Percentiles rank a stretch among this genome's conserved stretches.
phyloP scores from a whole-genome alignment of 2,113 vertebrate genomes.

The Phalacrocorax brasilianus region DNA sequence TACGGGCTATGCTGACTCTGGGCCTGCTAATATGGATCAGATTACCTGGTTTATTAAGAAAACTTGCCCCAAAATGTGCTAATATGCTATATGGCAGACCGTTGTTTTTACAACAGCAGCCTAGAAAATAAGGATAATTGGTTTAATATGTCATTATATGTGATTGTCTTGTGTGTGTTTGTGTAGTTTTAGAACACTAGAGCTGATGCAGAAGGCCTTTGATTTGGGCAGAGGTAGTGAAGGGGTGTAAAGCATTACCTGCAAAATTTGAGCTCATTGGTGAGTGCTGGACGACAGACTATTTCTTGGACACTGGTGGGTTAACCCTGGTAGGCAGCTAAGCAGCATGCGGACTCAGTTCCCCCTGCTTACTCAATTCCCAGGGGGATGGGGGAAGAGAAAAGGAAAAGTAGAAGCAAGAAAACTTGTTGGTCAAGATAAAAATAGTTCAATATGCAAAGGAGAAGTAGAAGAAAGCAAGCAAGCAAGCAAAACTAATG shows the following conservation, averaged over 20 bases:
- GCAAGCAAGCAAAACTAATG: neutral
- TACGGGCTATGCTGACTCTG: neutral
- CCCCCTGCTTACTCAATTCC: no score
- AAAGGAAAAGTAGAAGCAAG: neutral
- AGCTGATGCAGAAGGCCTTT: neutral
- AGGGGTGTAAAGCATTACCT: neutral
- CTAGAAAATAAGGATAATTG: neutral
- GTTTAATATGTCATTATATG: neutral
- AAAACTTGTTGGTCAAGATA: neutral
- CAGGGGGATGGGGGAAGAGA: neutral
- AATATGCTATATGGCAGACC: neutral
- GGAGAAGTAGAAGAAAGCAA: neutral
- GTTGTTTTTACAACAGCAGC: neutral
- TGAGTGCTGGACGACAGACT: neutral
- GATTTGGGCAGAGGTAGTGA: neutral
- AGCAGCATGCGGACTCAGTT: neutral
- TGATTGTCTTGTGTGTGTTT: neutral
- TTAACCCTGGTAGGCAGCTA: neutral
- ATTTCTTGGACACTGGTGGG: neutral
- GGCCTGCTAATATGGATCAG: neutral
- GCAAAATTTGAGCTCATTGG: neutral
- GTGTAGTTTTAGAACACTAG: neutral
- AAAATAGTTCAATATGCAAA: neutral
- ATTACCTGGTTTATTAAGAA: neutral
- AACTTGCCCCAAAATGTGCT: neutral